Base-by-base conservation (phyloP, 2,888 invertebrate genomes). In the Microctonus aethiopoides region DNA sequence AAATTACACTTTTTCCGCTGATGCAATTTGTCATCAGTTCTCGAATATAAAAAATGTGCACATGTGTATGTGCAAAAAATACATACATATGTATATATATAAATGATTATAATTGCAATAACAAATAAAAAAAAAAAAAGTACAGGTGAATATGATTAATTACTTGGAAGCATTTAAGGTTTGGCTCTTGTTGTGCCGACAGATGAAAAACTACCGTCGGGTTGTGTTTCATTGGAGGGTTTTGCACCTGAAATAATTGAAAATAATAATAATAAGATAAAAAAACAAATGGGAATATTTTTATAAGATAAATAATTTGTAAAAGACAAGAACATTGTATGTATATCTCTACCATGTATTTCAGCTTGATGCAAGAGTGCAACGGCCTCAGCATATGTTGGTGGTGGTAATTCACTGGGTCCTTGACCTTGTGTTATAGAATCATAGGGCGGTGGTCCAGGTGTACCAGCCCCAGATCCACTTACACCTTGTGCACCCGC, bases 341-440 rank as follows among this genome's bases (percentile, higher is more conserved):
- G 24, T 46, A 34, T 59, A 56, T 62, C 74, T 74, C 74, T 74
- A 81, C 83, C 83, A 68, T 80, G 79, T 59, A 77, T 75, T 57
- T 78, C 79, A 57, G 77, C 73, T 63, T 80, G 83, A 64, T 80
- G 81, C 16, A 83, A 78, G 22, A 83, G 75, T 51, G 82, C 80
- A 54, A 84, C 78, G 26, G 91, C 91, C 87, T 91, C 91, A 78
- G 91, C 90, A 79, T 91, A 91, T 13, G 91, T 89, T 0, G 91
- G 91, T 2, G 91, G 91, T 11, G 91, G 91, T 34, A 88, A 87
- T 80, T 90, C 91, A 16, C 89, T 89, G 68, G 83, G 87, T 61
- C 88, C 80, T 73, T 80, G 83, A 71, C 81, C 77, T 67, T 83
- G 81, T 77, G 90, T 88, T 77, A 91, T 87, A 60, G 89, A 89